Base-by-base conservation (phyloP, 2,797 vertebrate species). In the Poeciliopsis presidionis region DNA sequence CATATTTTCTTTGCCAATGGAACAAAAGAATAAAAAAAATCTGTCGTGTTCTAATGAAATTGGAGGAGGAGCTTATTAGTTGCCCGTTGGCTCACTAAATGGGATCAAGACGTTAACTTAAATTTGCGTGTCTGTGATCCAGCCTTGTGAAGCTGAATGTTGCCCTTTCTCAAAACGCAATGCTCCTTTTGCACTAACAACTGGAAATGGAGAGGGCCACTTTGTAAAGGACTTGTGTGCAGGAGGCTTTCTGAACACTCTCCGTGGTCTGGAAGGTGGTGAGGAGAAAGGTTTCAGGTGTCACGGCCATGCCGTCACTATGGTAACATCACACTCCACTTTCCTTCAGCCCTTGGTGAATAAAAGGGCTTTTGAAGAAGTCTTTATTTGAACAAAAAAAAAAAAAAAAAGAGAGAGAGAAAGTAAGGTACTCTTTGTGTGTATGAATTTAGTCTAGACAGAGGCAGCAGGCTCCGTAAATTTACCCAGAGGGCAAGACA, bases 281-380 rank as follows among this genome's bases (percentile, higher is more conserved):
- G 79, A 87, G 90, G 80, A 91, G 90, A 92, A 90, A 90, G 91
- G 92, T 94, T 93, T 95, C 93, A 93, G 92, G 93, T 96, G 93
- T 95, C 92, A 88, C 49, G 80, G 90, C 85, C 87, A 88, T 91
- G 83, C 79, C 51, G 86, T 95, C 89, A 61, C 94, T 87, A 93
- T 90, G 88, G 95, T 81, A 93, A 95, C 95, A 84, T 87, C 94
- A 92, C 93, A 93, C 92, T 91, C 87, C 61, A 85, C 90, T 84
- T 93, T 94, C 92, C 89, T 91, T 89, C 82, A 81, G 84, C 85
- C 90, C 79, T 71, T 76, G 84, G 86, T 12, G 83, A 87, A 95
- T 94, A 94, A 95, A 94, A 85, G 87, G 84, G 77, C 94, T 93
- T 94, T 95, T 93, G 88, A 93, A 93, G 90, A 92, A 86, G 81